Conservation (phyloP, 1,140 invertebrate genomes). For the Caenorhabditis brenneri region DNA sequence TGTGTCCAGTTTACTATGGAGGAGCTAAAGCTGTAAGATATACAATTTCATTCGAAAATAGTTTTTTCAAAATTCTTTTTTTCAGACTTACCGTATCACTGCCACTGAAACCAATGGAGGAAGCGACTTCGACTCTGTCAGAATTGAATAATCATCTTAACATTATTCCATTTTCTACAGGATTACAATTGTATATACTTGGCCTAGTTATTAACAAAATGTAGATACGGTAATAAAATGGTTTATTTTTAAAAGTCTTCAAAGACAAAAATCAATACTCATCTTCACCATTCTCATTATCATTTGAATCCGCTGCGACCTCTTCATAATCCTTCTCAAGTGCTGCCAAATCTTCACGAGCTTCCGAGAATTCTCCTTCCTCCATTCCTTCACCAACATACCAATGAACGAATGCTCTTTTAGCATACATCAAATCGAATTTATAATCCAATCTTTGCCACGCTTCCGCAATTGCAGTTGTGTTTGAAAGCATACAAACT, state of each 20-base stretch:
- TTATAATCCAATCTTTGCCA: slow-evolving; percentile 76
- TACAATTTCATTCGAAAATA: too few relatives aligned
- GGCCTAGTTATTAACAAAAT: too few relatives aligned
- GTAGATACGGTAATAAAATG: neutral
- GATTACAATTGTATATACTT: too few relatives aligned
- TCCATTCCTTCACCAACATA: slow-evolving; percentile 79
- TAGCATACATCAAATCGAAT: slow-evolving; percentile 76
- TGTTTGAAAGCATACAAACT: slow-evolving; percentile 84
- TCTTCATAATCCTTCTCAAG: slow-evolving; percentile 77
- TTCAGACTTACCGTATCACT: slow-evolving; percentile 22
- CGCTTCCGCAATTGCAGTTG: slow-evolving; percentile 81
- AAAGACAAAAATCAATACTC: slow-evolving; percentile 14
- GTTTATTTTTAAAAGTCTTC: neutral
- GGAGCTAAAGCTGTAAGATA: slow-evolving; percentile 28
- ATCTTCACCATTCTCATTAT: slow-evolving; percentile 44
- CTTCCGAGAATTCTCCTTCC: slow-evolving; percentile 80
- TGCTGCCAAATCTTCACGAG: slow-evolving; percentile 78
- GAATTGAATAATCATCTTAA: neutral
- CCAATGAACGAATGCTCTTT: slow-evolving; percentile 81
- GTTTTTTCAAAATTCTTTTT: too few relatives aligned
- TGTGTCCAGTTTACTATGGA: slow-evolving; percentile 25
- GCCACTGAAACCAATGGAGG: neutral
- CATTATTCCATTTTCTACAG: too few relatives aligned
- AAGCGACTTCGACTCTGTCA: neutral
- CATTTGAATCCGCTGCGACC: slow-evolving; percentile 41